Base-by-base conservation (phyloP, 1,140 invertebrate species). In the Homarus americanus region DNA sequence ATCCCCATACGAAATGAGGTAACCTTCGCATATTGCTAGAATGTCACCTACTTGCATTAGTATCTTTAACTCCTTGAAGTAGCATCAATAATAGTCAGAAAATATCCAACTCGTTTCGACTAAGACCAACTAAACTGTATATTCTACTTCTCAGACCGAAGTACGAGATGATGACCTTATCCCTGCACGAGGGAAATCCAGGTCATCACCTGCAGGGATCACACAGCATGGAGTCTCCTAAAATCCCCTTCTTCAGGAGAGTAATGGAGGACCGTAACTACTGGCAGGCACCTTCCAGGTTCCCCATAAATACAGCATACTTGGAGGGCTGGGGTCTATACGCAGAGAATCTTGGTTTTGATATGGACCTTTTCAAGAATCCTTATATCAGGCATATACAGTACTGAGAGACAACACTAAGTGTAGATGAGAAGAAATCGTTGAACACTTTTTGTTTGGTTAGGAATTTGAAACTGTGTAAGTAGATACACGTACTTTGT, bases 241-340 rank as follows among this genome's bases (percentile, higher is more conserved):
- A 80, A 63, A 89, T 89, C 9, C 87, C 87, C 24, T 89, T 36
- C 87, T 89, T 89, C 87, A 89, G 87, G 63, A 69, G 87, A 15
- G 87, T 82, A 0, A 82, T 28, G 0, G 87, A 89, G 63, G 87
- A 89, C 66, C 36, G 87, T 2, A 82, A 89, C 79, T 89, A 89
- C 79, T 72, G 93, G 53, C 92, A 93, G 36, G 92, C 93, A 28
- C 94, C 94, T 34, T 94, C 94, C 66, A 93, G 94, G 79, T 94
- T 94, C 84, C 94, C 94, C n/a, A 93, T 94, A 40, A 93, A 94
- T 88, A 94, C 94, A 2, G 94, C 94, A 0, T 95, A 93, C 82
- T 87, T 91, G 15, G 94, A 95, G 94, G 94, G 94, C 4, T 95
- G 94, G 94, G 94, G 92, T 3, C 82, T 95, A 40, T 95, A 95